Conservation (phyloP, 2,113 vertebrate genomes). For the Ctenomys sociabilis region DNA sequence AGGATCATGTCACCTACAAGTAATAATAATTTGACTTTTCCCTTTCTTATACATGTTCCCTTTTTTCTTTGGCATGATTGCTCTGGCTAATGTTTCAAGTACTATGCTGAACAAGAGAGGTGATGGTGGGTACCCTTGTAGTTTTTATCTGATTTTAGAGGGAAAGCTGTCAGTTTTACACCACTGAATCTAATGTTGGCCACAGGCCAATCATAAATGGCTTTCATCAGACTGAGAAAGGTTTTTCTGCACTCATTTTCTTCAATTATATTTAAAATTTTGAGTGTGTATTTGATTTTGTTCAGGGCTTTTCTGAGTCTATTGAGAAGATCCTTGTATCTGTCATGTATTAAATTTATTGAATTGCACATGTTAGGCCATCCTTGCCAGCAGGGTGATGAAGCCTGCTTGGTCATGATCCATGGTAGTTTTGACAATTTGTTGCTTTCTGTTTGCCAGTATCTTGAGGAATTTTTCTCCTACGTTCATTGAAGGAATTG, state of each 20-base stretch:
- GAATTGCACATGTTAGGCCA: background rate
- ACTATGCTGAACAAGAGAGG: background rate
- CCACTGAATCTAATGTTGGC: background rate
- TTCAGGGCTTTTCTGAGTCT: background rate
- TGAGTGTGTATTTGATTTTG: background rate
- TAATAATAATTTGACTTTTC: background rate
- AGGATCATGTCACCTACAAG: background rate
- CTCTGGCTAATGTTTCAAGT: background rate
- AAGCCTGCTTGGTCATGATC: background rate
- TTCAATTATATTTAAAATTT: background rate
- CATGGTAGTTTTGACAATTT: background rate
- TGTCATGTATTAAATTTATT: background rate
- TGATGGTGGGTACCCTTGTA: background rate
- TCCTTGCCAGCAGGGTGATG: background rate
- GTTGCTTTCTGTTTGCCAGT: background rate
- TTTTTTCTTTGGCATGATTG: background rate
- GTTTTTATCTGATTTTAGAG: background rate
- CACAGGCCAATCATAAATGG: background rate
- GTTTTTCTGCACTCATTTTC: background rate
- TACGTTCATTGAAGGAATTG: background rate
- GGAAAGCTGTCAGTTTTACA: background rate
- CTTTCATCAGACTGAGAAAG: background rate
- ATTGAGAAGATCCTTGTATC: background rate
- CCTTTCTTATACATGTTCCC: background rate
- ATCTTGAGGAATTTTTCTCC: background rate